Evolutionary conservation across 2,797 vertebrate genomes (phyloP).

Genomic region (Pantherophis vulpinus): DNA sequence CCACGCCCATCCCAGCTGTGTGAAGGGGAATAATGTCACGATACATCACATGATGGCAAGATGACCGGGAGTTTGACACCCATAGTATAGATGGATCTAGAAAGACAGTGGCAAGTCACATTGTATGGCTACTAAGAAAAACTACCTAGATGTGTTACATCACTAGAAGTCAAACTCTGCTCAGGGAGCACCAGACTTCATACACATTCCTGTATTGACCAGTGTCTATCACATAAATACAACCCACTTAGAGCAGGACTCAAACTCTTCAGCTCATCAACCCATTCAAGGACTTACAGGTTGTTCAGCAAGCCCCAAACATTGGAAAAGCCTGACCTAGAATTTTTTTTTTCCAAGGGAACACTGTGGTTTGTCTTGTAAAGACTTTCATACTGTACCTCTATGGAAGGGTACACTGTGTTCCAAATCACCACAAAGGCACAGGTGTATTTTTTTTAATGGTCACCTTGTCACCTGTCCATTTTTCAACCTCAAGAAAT

Average conservation of each 20-base stretch:
- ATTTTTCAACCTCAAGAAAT: background rate
- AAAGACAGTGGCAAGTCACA: background rate
- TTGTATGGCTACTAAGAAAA: background rate
- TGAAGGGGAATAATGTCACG: too few relatives aligned
- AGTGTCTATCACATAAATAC: background rate
- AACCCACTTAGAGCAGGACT: background rate
- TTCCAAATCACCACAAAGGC: background rate
- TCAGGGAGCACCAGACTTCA: background rate
- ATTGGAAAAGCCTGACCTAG: background rate
- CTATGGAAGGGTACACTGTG: background rate
- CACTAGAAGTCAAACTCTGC: background rate
- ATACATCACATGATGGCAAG: too few relatives aligned
- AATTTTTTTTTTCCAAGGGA: background rate
- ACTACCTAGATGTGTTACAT: background rate
- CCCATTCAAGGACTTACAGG: background rate
- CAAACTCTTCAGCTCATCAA: background rate
- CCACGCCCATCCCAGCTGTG: too few relatives aligned
- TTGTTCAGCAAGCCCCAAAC: background rate
- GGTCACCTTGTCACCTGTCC: background rate
- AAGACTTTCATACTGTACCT: background rate
- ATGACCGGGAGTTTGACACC: too few relatives aligned
- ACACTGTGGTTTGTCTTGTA: background rate
- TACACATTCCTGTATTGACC: background rate
- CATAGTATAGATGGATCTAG: background rate
- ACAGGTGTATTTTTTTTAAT: background rate